phyloP scores from a whole-genome alignment of 1,140 invertebrate genomes.

The Macrocentrus cingulum region DNA sequence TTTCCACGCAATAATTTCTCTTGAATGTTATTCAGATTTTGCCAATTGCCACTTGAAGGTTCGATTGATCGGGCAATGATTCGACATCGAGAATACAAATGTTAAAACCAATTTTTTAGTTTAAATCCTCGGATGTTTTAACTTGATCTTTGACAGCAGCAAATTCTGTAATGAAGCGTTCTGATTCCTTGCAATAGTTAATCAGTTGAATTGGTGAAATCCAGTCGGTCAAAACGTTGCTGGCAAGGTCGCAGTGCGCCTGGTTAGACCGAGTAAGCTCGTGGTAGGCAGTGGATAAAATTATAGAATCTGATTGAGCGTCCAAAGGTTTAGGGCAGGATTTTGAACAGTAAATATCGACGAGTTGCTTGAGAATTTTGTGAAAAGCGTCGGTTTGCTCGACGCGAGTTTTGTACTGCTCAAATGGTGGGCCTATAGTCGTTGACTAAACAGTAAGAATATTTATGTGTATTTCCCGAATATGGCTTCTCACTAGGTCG shows the following conservation, averaged over 20 bases:
- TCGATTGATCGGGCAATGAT: too few relatives aligned
- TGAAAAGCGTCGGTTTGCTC: slow-evolving; percentile 3
- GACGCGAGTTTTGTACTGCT: not conserved
- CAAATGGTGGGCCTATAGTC: not conserved
- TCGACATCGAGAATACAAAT: too few relatives aligned
- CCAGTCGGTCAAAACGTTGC: too few relatives aligned
- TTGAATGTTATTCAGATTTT: not conserved
- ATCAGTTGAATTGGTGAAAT: too few relatives aligned
- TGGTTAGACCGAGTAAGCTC: too few relatives aligned
- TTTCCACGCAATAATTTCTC: not conserved
- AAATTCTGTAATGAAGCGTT: too few relatives aligned
- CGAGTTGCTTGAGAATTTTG: slow-evolving; percentile 2
- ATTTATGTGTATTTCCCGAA: not conserved
- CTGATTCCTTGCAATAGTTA: too few relatives aligned
- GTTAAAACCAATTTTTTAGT: too few relatives aligned
- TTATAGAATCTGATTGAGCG: slow-evolving; percentile 1
- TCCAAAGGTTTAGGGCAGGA: not conserved
- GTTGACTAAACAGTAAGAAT: slow-evolving; percentile 1
- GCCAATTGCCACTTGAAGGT: too few relatives aligned
- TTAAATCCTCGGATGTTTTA: too few relatives aligned
- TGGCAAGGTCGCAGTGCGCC: too few relatives aligned
- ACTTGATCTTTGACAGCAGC: too few relatives aligned
- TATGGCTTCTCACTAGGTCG: not conserved
- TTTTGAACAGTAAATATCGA: not conserved
- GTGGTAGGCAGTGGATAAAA: not conserved